phyloP scores from a whole-genome alignment of 2,797 vertebrate genomes.

The Thunnus albacares region DNA sequence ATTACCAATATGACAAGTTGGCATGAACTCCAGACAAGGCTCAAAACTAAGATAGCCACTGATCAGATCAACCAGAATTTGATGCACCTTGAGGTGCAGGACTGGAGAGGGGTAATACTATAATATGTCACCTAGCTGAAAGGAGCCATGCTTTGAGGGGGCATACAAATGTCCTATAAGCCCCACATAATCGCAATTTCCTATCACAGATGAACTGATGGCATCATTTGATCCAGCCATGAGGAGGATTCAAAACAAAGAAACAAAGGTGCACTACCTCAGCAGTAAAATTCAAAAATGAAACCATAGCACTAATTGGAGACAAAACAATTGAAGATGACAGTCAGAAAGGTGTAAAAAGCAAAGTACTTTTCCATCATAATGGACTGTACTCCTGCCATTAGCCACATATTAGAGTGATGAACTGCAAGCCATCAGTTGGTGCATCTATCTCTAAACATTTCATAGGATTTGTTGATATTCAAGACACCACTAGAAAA shows the following conservation, averaged over 20 bases:
- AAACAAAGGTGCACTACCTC: not conserved
- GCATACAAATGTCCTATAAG: too few species aligned
- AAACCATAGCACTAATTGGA: too few species aligned
- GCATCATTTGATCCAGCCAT: constrained; percentile 13
- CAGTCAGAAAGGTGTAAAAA: too few species aligned
- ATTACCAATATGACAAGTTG: constrained; percentile 10
- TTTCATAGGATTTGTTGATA: constrained; percentile 26
- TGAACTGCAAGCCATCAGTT: constrained; percentile 7
- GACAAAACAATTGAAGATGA: too few species aligned
- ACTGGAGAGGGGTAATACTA: constrained; percentile 16
- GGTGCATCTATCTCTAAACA: constrained; percentile 22
- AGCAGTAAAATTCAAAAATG: too few species aligned
- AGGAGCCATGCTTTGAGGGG: not conserved
- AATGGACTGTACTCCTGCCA: constrained; percentile 26
- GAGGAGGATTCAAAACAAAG: constrained; percentile 13
- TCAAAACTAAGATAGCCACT: constrained; percentile 17
- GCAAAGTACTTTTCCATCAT: constrained; percentile 15
- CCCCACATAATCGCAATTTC: not conserved
- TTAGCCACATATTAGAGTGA: too few species aligned
- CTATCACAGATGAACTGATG: not conserved
- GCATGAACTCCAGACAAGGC: constrained; percentile 19
- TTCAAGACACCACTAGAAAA: constrained; percentile 5
- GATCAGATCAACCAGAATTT: not conserved
- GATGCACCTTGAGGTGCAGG: constrained; percentile 3
- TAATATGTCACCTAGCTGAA: constrained; percentile 27